Conservation (phyloP, 2,888 invertebrate genomes). For the Villa cingulata region DNA sequence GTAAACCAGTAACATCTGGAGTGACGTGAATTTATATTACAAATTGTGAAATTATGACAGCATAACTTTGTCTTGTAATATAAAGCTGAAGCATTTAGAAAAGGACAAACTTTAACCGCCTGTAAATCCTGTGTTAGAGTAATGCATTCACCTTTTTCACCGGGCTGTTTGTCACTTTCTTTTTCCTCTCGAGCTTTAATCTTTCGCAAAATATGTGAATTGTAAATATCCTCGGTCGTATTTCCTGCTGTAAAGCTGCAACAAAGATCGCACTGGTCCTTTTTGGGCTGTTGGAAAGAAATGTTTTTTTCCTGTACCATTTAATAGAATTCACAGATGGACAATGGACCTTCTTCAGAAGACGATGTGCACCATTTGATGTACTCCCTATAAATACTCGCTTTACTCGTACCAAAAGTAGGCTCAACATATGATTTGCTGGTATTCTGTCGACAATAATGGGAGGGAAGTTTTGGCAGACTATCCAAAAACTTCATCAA, state of each 20-base stretch:
- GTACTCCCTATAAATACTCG: not conserved
- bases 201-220: not conserved
- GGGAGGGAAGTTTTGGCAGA: not conserved
- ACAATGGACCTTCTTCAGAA: not conserved
- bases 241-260: not conserved
- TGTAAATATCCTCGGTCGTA: not conserved
- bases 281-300: not conserved
- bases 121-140: slow-evolving; percentile 3
- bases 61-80: slow-evolving; percentile 5
- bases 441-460: not conserved
- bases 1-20: not conserved
- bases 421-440: not conserved
- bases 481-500: not conserved
- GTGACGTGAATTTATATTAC: not conserved
- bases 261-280: not conserved
- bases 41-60: slow-evolving; percentile 3
- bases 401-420: not conserved
- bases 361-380: not conserved
- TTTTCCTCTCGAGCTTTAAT: not conserved
- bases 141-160: not conserved
- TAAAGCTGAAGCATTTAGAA: slow-evolving; percentile 2
- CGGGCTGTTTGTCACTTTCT: not conserved
- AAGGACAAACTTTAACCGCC: slow-evolving; percentile 3
- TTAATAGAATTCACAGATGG: not conserved
- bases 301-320: not conserved